A percentile compares a stretch with the other conserved stretches of the same genome.
These are phyloP conservation scores for Gymnodraco acuticeps DNA, from an alignment of 2,797 vertebrate genomes.

Conservation along the genomic window DNA sequence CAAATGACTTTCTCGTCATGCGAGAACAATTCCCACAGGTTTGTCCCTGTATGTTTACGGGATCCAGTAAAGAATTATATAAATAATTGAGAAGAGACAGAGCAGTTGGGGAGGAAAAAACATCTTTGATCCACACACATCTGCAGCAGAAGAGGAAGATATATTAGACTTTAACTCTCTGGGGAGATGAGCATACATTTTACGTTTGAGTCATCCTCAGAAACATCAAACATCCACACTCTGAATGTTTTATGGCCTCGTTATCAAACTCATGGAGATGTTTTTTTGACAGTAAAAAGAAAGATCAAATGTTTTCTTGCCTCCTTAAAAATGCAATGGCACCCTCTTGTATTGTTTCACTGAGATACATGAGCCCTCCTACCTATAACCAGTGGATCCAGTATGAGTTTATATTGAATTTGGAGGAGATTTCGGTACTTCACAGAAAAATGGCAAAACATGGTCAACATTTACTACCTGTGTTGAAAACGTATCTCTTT, in stretches of 20 bases:
- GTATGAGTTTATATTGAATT: too few relatives aligned
- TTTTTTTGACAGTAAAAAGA: slow-evolving; percentile 8
- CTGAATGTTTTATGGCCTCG: slow-evolving; percentile 47
- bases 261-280: slow-evolving; percentile 20
- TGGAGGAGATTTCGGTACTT: too few relatives aligned
- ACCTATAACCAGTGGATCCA: too few relatives aligned
- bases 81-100: slow-evolving; percentile 41
- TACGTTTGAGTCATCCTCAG: slow-evolving; percentile 35
- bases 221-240: slow-evolving; percentile 43
- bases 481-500: too few relatives aligned
- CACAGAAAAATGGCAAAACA: too few relatives aligned
- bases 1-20: slow-evolving; percentile 44
- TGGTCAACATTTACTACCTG: too few relatives aligned
- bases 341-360: too few relatives aligned
- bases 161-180: slow-evolving; percentile 39
- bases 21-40: slow-evolving; percentile 52
- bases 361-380: too few relatives aligned
- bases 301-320: slow-evolving; percentile 19
- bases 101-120: slow-evolving; percentile 43
- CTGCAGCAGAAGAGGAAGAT: slow-evolving; percentile 7
- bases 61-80: slow-evolving; percentile 20
- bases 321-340: too few relatives aligned
- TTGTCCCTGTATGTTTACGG: slow-evolving; percentile 48
- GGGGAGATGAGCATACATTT: slow-evolving; percentile 29
- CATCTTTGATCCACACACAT: slow-evolving; percentile 50